Evolutionary conservation across 2,888 invertebrate genomes (phyloP), one percentile per base, ranked within the genome.

Genomic region (Nudaria mundana): DNA sequence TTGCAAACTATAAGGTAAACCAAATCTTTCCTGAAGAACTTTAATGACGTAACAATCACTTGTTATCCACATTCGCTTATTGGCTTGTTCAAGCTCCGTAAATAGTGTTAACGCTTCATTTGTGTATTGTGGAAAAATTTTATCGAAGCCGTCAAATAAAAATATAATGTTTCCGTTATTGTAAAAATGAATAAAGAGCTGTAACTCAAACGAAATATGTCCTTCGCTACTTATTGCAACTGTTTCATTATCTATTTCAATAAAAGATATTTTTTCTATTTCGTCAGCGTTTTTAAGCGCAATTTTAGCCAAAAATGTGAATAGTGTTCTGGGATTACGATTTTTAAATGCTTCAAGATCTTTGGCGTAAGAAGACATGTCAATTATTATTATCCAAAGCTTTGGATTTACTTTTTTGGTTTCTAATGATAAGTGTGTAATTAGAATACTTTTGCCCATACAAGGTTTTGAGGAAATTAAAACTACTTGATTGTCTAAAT

Each of bases 141-240:
- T 60, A 24, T 69, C 65, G 35, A 65, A 72, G n/a, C 66, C 67
- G 31, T 72, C 66, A 37, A 72, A 66, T 14, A 72, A 34, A 24
- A 71, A 59, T 45, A 67, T 51, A 2, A 66, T 30, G 18, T 64
- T 50, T 3, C 52, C 52, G 6, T 41, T 37, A 36, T 70, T 69
- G 16, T 56, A 71, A 36, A 58, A 55, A 35, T 61, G 37, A 29
- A 70, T 44, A 38, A 72, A 72, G 20, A 67, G 43, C 28, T 62
- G 49, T 31, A 71, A 39, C 51, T 71, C 67, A 31, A 61, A 57
- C 10, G 63, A 37, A 23, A 52, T 33, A 8, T 48, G 14, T 26
- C 52, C 33, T 6, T 37, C 31, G 7, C 22, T 37, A 18, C 38
- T 32, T 25, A 49, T 36, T 11, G 51, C 22, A 13, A 43, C 42